A percentile compares a stretch with the other conserved stretches of the same genome.
These are phyloP conservation scores for Helleia helle DNA, from an alignment of 2,888 invertebrate species.

Conservation along the genomic window DNA sequence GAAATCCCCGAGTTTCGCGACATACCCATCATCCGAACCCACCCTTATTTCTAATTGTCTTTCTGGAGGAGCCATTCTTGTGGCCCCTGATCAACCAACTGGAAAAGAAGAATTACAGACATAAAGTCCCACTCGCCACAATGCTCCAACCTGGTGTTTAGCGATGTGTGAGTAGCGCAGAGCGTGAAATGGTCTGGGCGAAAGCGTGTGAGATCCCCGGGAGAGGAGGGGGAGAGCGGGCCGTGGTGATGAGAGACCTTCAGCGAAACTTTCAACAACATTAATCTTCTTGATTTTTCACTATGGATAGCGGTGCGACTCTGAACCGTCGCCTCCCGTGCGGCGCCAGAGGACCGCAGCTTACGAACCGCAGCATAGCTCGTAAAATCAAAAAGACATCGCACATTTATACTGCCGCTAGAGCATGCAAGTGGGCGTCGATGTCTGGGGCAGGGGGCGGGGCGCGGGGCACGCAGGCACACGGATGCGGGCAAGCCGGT, in stretches of 20 bases:
- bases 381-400: constrained; percentile 68
- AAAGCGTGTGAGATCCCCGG: constrained; percentile 63
- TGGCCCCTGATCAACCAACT: constrained; percentile 74
- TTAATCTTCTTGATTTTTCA: constrained; percentile 59
- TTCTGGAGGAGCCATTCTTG: constrained; percentile 74
- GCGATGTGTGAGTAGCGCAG: constrained; percentile 65
- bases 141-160: constrained; percentile 38
- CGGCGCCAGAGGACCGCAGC: constrained; percentile 32
- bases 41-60: constrained; percentile 70
- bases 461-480: constrained; percentile 48
- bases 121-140: constrained; percentile 70
- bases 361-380: no score
- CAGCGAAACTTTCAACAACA: constrained; percentile 59
- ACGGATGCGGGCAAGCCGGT: constrained; percentile 45
- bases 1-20: constrained; percentile 70
- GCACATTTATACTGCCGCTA: constrained; percentile 57
- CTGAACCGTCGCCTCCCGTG: constrained; percentile 23
- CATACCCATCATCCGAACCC: constrained; percentile 65
- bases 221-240: constrained; percentile 28
- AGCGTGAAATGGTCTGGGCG: constrained; percentile 67
- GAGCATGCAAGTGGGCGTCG: constrained; percentile 55
- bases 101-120: constrained; percentile 72
- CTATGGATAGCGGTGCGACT: constrained; percentile 61
- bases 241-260: constrained; percentile 67
- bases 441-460: constrained; percentile 43